Evolutionary conservation across 2,113 vertebrate genomes (phyloP), one percentile per base, ranked within the genome.

Genomic region (Ptilorrhoa leucosticta): DNA sequence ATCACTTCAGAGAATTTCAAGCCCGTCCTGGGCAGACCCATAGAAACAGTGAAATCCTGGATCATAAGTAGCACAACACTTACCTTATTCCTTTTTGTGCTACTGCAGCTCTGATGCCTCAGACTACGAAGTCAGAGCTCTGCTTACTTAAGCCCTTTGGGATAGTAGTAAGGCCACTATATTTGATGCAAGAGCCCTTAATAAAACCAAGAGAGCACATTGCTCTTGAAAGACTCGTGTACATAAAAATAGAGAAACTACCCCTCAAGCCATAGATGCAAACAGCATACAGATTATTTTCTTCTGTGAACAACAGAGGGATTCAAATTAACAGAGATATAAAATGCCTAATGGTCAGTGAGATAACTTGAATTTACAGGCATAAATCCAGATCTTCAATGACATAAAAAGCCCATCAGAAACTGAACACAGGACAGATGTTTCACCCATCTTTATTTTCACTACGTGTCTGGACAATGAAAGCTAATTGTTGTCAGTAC

Each of bases 241-340:
- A 73, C 42, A 51, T 73, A 87, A 93, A 92, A 92, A 69, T 7
- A 91, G 83, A 83, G 68, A 73, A 89, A 91, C 56, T 91, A 66
- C 21, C 40, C 84, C 92, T 93, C 69, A 63, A 93, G 77, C 27
- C 44, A 58, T 9, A 66, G 77, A 83, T 89, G 33, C 18, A 66
- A 94, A 87, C 56, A 71, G 84, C 89, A 91, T 75, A 84, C 47
- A 82, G 72, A 95, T 89, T 70, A 83, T 75, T 89, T 84, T 89
- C 35, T 70, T 75, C 35, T 31, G 33, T 39, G 60, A 93, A 50
- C 45, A 89, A 81, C 1, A 81, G 50, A 84, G 53, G 42, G 33
- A 91, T 87, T 82, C 72, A 93, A 89, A 94, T 82, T 57, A 93
- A 47, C 27, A 42, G 60, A 89, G 42, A 78, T 31, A 68, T 13